phyloP scores from a whole-genome alignment of 2,113 vertebrate genomes.

The Cebidichthys violaceus region DNA sequence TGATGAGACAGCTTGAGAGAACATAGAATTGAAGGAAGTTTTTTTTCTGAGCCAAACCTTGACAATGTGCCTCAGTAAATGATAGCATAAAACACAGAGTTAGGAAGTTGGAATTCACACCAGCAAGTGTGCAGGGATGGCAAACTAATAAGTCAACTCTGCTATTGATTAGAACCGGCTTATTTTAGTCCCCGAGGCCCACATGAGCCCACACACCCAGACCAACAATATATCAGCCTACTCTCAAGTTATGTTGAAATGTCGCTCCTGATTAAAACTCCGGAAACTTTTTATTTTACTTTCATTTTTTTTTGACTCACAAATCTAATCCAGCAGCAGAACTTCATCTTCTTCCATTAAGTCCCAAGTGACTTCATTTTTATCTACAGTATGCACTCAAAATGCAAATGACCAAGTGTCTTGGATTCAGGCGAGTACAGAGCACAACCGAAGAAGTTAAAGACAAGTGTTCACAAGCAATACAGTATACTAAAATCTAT shows the following conservation, averaged over 20 bases:
- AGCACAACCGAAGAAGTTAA: neutral
- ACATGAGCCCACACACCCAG: slow-evolving; percentile 30
- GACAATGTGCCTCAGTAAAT: slow-evolving; percentile 39
- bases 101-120: slow-evolving; percentile 41
- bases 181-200: slow-evolving; percentile 37
- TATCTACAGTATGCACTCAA: slow-evolving; percentile 58
- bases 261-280: slow-evolving; percentile 30
- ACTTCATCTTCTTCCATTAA: slow-evolving; percentile 49
- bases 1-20: slow-evolving; percentile 55
- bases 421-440: slow-evolving; percentile 21
- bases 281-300: slow-evolving; percentile 15
- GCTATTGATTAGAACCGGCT: slow-evolving; percentile 53
- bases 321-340: slow-evolving; percentile 48
- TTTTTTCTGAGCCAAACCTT: slow-evolving; percentile 34
- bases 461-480: slow-evolving; percentile 15
- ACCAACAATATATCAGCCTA: slow-evolving; percentile 8
- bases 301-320: neutral
- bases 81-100: slow-evolving; percentile 23
- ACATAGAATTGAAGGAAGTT: slow-evolving; percentile 44
- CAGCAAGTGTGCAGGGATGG: slow-evolving; percentile 28
- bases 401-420: slow-evolving; percentile 65
- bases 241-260: slow-evolving; percentile 18
- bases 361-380: slow-evolving; percentile 59
- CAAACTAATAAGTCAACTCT: slow-evolving; percentile 51
- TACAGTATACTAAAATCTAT: slow-evolving; percentile 8